Evolutionary conservation across 2,888 invertebrate species (phyloP).

Genomic region (Plemyria rubiginata): DNA sequence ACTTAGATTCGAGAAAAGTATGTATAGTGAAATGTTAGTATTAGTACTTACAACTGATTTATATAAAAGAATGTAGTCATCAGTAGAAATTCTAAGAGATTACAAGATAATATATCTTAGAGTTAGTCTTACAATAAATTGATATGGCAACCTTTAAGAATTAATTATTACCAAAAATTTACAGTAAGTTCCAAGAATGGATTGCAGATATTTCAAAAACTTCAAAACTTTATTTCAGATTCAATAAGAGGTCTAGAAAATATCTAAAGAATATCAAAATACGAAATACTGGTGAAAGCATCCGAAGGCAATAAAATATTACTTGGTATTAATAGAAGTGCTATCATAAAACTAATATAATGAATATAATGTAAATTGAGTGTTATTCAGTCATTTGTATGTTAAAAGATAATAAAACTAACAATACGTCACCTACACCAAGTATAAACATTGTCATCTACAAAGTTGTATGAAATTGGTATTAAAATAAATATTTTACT

Average conservation of each 20-base stretch:
- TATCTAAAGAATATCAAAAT: conserved; percentile 21
- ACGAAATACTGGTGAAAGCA: conserved; percentile 28
- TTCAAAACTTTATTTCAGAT: conserved; percentile 15
- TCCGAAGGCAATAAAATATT: conserved; percentile 30
- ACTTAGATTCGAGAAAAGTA: conserved; percentile 31
- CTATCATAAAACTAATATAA: conserved; percentile 27
- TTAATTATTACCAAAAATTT: too few species aligned
- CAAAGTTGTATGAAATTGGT: conserved; percentile 45
- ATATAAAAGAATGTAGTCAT: conserved; percentile 40
- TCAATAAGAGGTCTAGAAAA: conserved; percentile 1
- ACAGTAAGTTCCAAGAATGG: conserved; percentile 2
- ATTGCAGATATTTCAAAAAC: conserved; percentile 15
- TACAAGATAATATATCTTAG: conserved; percentile 41
- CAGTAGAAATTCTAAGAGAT: conserved; percentile 48
- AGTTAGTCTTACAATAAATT: conserved; percentile 38
- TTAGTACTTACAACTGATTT: conserved; percentile 31
- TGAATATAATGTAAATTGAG: conserved; percentile 15
- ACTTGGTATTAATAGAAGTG: conserved; percentile 30
- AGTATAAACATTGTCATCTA: conserved; percentile 41
- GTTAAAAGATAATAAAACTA: conserved; percentile 32
- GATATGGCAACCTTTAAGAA: conserved; percentile 48
- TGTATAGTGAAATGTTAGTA: conserved; percentile 32
- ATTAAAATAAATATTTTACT: conserved; percentile 53
- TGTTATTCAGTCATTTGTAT: conserved; percentile 41
- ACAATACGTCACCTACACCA: conserved; percentile 32